A percentile compares a stretch with the other conserved stretches of the same genome.
Evolutionary conservation across 2,888 invertebrate genomes (phyloP).

Genomic region (Folsomia manolachei): DNA sequence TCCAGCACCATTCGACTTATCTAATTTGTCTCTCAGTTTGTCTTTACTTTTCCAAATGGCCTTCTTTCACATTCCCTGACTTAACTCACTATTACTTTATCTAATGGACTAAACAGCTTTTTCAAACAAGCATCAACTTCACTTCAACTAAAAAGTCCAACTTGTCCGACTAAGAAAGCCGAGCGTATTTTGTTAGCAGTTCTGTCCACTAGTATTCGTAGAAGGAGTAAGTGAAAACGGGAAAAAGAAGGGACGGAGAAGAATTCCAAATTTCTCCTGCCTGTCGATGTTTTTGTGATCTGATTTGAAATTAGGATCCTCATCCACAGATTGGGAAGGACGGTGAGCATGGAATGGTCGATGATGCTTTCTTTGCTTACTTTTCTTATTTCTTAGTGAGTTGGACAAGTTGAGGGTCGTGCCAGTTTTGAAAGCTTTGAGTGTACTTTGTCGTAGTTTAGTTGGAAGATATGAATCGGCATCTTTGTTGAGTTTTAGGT

Average conservation of each 20-base stretch:
- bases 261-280: not conserved
- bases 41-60: conserved; percentile 28
- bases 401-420: not conserved
- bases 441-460: no score
- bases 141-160: not conserved
- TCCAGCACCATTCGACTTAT: conserved; percentile 28
- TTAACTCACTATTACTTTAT: not conserved
- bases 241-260: not conserved
- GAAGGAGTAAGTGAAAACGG: not conserved
- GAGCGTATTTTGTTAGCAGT: not conserved
- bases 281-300: not conserved
- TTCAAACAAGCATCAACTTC: not conserved
- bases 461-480: not conserved
- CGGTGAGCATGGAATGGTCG: no score
- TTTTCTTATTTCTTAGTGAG: not conserved
- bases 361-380: not conserved
- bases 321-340: not conserved
- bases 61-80: conserved; percentile 12
- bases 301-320: not conserved
- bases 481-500: not conserved
- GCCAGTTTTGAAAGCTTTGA: not conserved
- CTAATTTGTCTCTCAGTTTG: conserved; percentile 46
- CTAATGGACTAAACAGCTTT: conserved; percentile 2
- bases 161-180: no score
- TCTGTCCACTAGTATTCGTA: not conserved